These are phyloP conservation scores for Spermophilus dauricus DNA, from an alignment of 2,113 vertebrate species.

Conservation along the genomic window DNA sequence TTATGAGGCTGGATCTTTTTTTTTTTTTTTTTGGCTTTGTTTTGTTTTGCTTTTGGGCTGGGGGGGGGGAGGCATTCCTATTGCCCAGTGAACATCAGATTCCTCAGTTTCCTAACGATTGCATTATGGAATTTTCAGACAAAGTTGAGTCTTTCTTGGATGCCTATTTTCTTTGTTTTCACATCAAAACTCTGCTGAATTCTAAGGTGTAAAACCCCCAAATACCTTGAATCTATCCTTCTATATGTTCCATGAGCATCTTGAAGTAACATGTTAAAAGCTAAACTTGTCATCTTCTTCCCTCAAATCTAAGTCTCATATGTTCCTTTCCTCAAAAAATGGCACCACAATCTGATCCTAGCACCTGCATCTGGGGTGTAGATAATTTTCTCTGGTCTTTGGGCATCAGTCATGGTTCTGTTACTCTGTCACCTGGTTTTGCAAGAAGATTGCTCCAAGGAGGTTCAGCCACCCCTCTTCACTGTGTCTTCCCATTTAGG, in stretches of 20 bases:
- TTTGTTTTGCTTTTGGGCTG: no score
- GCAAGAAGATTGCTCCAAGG: neutral
- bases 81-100: no score
- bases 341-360: neutral
- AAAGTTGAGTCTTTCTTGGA: no score
- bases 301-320: neutral
- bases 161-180: neutral
- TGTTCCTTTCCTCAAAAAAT: neutral
- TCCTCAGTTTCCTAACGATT: no score
- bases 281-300: neutral
- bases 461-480: neutral
- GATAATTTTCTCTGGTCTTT: neutral
- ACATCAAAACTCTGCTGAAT: neutral
- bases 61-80: no score
- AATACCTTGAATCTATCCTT: neutral
- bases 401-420: rapidly evolving
- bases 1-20: no score
- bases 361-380: neutral
- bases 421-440: neutral
- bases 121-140: no score
- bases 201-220: neutral
- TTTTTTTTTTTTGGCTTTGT: no score
- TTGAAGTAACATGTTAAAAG: neutral
- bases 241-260: neutral
- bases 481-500: rapidly evolving